These are phyloP conservation scores for Drosophila macrothrix DNA, from an alignment of 2,888 invertebrate species.

Conservation along the genomic window DNA sequence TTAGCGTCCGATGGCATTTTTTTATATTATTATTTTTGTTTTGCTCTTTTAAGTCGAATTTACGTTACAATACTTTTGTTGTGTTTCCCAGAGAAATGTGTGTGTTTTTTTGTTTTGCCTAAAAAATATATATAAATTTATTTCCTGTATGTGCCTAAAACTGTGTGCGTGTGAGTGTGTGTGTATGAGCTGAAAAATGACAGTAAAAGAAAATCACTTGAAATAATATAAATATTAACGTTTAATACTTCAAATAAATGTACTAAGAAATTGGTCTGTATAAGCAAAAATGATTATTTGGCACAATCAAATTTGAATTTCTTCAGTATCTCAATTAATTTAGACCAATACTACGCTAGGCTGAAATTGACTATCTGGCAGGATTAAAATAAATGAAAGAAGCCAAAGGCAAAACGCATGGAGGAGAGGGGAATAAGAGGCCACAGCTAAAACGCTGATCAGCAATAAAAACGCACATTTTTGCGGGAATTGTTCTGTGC, in stretches of 20 bases:
- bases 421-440: not conserved
- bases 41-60: not conserved
- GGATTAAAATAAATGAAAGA: not conserved
- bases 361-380: not conserved
- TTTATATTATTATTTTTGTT: not conserved
- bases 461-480: slow-evolving; percentile 20
- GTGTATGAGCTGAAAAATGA: slow-evolving; percentile 27
- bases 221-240: not conserved
- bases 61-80: slow-evolving; percentile 41
- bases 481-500: not conserved
- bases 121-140: slow-evolving; percentile 20
- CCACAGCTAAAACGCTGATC: slow-evolving; percentile 5
- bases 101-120: slow-evolving; percentile 23
- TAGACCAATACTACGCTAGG: not conserved
- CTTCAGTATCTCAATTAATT: not conserved
- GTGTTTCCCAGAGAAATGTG: slow-evolving; percentile 38
- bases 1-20: slow-evolving; percentile 99
- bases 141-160: slow-evolving; percentile 10
- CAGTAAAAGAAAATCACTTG: slow-evolving; percentile 15
- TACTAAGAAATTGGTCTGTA: not conserved
- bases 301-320: not conserved
- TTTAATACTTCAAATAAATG: not conserved
- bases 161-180: not conserved
- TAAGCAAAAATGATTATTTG: not conserved
- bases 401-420: not conserved